A percentile compares a stretch with the other conserved stretches of the same genome.
Evolutionary conservation across 2,797 vertebrate genomes (phyloP).

Genomic region (Spinus pinus): DNA sequence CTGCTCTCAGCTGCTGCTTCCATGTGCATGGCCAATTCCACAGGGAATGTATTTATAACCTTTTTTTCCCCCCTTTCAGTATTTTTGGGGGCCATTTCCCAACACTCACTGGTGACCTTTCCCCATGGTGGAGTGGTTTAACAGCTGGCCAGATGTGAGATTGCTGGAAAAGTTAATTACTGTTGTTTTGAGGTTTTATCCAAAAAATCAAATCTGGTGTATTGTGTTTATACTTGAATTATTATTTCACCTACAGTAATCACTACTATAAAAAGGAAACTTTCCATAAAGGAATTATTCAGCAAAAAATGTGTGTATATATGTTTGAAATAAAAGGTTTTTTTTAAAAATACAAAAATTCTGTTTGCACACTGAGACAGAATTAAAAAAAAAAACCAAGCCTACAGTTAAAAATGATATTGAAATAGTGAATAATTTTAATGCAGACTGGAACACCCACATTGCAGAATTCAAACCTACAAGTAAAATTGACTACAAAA

Average conservation of each 20-base stretch:
- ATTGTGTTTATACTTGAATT: not conserved
- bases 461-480: not conserved
- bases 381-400: not conserved
- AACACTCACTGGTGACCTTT: not conserved
- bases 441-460: not conserved
- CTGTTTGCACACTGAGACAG: not conserved
- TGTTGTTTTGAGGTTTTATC: not conserved
- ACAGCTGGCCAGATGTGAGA: constrained; percentile 8
- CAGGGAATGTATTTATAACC: not conserved
- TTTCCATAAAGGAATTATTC: not conserved
- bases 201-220: fast-evolving
- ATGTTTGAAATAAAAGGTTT: not conserved
- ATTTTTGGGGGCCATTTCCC: not conserved
- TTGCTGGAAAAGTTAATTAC: not conserved
- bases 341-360: not conserved
- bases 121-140: not conserved
- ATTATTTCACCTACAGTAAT: not conserved
- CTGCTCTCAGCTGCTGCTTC: not conserved
- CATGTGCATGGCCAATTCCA: not conserved
- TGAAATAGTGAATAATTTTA: constrained; percentile 6
- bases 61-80: not conserved
- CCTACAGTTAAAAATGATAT: not conserved
- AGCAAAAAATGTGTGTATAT: fast-evolving
- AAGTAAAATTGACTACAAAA: constrained; percentile 12
- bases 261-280: not conserved